Evolutionary conservation across 2,113 vertebrate genomes (phyloP).

Genomic region (Haplochromis vanheusdeni): DNA sequence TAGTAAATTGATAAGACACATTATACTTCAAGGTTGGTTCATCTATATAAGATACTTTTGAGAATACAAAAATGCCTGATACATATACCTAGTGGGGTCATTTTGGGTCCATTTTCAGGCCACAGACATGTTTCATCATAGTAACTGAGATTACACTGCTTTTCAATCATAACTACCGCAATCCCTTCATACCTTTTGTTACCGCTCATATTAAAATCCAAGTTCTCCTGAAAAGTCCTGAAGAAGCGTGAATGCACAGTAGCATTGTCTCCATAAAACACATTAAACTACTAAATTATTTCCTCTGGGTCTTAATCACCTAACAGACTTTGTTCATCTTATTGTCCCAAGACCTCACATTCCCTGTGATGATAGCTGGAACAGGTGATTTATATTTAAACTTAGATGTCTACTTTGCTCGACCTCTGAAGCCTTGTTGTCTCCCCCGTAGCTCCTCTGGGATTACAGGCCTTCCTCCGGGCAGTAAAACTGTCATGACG

Average conservation of each 20-base stretch:
- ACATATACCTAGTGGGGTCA: background rate
- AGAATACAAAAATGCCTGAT: background rate
- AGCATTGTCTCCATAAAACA: background rate
- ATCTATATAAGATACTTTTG: background rate
- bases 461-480: background rate
- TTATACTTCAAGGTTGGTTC: background rate
- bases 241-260: fast-evolving
- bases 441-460: background rate
- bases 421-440: background rate
- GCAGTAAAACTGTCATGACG: background rate
- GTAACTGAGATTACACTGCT: background rate
- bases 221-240: background rate
- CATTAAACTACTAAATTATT: background rate
- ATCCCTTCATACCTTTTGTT: background rate
- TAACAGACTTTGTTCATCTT: background rate
- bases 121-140: background rate
- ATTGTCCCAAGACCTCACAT: fast-evolving
- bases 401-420: background rate
- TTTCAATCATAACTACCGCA: fast-evolving
- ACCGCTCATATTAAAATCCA: background rate
- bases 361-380: background rate
- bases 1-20: background rate
- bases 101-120: background rate
- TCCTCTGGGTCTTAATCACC: background rate
- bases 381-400: background rate